Conservation (phyloP, 2,797 vertebrate species). For the Arvicola amphibius region DNA sequence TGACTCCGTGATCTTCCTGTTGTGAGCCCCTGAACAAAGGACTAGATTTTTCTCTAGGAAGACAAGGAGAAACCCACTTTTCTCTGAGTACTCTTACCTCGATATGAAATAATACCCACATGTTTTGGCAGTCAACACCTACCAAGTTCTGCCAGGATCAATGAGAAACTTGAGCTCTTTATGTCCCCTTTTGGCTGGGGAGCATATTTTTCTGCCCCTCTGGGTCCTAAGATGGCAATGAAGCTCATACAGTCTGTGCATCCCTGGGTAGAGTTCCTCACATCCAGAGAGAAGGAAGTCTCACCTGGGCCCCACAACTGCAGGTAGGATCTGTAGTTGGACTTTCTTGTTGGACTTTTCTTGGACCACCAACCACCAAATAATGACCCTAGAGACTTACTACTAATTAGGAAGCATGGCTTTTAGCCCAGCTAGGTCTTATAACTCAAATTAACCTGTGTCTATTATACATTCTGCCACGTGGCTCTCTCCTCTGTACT, state of each 20-base stretch:
- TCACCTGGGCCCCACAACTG: background rate
- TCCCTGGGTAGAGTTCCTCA: background rate
- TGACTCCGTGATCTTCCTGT: background rate
- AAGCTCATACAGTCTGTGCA: background rate
- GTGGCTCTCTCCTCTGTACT: background rate
- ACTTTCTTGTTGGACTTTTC: background rate
- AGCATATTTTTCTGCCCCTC: background rate
- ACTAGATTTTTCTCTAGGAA: conserved; percentile 1
- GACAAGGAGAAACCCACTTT: background rate
- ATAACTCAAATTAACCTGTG: background rate
- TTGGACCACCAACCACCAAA: background rate
- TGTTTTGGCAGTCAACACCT: background rate
- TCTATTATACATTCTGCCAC: background rate
- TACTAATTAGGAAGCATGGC: background rate
- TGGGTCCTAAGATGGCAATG: background rate
- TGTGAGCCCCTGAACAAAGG: background rate
- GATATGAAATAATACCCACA: background rate
- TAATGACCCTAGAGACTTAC: background rate
- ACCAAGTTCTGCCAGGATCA: background rate
- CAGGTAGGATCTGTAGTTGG: background rate
- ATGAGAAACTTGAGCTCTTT: background rate
- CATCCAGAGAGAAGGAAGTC: background rate
- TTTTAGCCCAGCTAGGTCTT: background rate
- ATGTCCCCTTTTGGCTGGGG: background rate
- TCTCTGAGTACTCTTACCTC: background rate